These are phyloP conservation scores for Malacosoma neustria DNA, from an alignment of 2,888 invertebrate species.

Conservation along the genomic window DNA sequence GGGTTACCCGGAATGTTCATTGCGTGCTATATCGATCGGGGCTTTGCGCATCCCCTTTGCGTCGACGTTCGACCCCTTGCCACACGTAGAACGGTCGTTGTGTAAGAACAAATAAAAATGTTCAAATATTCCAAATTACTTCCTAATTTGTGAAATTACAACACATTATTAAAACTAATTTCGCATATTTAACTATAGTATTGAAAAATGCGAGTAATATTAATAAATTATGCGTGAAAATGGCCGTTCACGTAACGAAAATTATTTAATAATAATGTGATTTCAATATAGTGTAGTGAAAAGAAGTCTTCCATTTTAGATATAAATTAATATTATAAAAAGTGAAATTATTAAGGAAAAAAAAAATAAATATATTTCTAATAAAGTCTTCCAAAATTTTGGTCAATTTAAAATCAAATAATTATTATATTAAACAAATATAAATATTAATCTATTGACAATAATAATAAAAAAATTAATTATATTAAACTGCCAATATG, in stretches of 20 bases:
- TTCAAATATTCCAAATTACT: slow-evolving; percentile 26
- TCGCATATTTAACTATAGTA: slow-evolving; percentile 11
- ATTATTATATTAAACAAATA: slow-evolving; percentile 12
- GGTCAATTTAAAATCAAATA: slow-evolving; percentile 11
- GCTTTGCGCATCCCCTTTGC: slow-evolving; percentile 46
- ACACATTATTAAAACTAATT: slow-evolving; percentile 14
- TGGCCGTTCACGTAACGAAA: slow-evolving; percentile 39
- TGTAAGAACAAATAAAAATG: slow-evolving; percentile 40
- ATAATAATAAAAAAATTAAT: slow-evolving; percentile 2
- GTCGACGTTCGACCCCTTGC: slow-evolving; percentile 29
- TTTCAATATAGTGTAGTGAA: slow-evolving; percentile 38
- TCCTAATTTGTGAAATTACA: slow-evolving; percentile 15
- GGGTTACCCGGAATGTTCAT: slow-evolving; percentile 14
- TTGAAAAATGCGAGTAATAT: slow-evolving; percentile 8
- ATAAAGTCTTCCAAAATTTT: slow-evolving; percentile 8
- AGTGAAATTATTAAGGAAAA: slow-evolving; percentile 11
- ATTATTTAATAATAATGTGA: slow-evolving; percentile 35
- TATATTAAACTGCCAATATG: slow-evolving; percentile 24
- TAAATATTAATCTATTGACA: slow-evolving; percentile 24
- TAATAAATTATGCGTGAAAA: too few relatives aligned
- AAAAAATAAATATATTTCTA: slow-evolving; percentile 14
- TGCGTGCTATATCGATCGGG: slow-evolving; percentile 47
- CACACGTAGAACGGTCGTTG: slow-evolving; percentile 37
- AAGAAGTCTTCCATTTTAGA: slow-evolving; percentile 65
- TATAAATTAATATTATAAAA: slow-evolving; percentile 12